These are phyloP conservation scores for Esperia sulphurella DNA, from an alignment of 2,888 invertebrate genomes.

Conservation along the genomic window DNA sequence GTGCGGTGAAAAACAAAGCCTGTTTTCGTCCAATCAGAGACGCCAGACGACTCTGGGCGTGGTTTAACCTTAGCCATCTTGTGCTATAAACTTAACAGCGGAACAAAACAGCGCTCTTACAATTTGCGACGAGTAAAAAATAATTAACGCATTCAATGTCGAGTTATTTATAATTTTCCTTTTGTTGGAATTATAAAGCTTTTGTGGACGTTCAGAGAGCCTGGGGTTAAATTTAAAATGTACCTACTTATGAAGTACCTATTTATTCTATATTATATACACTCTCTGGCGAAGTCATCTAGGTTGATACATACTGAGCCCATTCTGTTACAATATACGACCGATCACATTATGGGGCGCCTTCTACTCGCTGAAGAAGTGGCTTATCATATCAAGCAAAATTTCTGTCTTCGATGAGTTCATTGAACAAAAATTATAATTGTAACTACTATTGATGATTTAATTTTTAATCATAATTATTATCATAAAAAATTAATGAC, in stretches of 20 bases:
- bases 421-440: no score
- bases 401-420: no score
- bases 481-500: no score
- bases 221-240: conserved; percentile 11
- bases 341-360: no score
- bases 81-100: conserved; percentile 52
- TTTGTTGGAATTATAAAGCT: conserved; percentile 20
- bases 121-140: conserved; percentile 59
- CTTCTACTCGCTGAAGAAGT: no score
- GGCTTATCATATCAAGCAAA: no score
- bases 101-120: conserved; percentile 55
- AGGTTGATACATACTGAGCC: no score
- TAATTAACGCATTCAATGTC: conserved; percentile 56
- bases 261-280: neutral
- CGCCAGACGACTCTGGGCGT: conserved; percentile 55
- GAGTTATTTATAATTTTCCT: conserved; percentile 26
- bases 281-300: no score
- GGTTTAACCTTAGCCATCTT: conserved; percentile 36
- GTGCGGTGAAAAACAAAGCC: conserved; percentile 58
- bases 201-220: conserved; percentile 13
- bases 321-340: no score
- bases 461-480: no score
- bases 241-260: neutral
- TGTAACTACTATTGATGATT: no score
- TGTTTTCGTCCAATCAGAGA: conserved; percentile 58